Evolutionary conservation across 2,797 vertebrate genomes (phyloP), one percentile per base, ranked within the genome.

Genomic region (Lagodon rhomboides): DNA sequence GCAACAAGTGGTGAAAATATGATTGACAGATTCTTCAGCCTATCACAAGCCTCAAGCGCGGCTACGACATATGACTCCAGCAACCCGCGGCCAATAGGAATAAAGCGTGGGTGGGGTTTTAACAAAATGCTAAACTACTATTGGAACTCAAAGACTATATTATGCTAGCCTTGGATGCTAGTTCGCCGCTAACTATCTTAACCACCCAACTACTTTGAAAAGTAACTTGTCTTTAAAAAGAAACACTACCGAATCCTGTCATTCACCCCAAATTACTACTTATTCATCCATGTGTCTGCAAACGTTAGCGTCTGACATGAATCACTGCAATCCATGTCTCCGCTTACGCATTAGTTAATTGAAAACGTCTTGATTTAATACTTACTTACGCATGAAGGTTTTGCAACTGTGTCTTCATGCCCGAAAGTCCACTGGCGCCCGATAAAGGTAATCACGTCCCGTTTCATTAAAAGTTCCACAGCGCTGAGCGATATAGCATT

Each of bases 1-100:
- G 95, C 95, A 96, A 96, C 95, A 96, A 95, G 95, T 96, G 94
- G 93, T 85, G 93, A 93, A 93, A 88, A 77, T 23, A 54, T 81
- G 80, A 89, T 71, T 78, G 94, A 93, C 91, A 77, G 74, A 27
- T 9, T 1, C 3, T 9, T 2, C 12, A 58, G 53, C 89, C 93
- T 93, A 9, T 94, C 86, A 71, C 41, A 11, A 58, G 0, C 2
- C 63, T 59, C 61, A 22, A 44, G 23, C 12, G 65, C 68, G 10
- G 60, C 54, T 61, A 88, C 83, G 87, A 86, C 83, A 86, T 51
- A 88, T 89, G 86, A 89, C 81, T 90, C 88, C 85, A 90, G 85
- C 34, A 0, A 1, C 16, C n/a, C 22, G 5, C 4, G 16, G 46
- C 95, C 94, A 96, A 95, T 95, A 44, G 77, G 7, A 88, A 71